Percentiles rank a stretch among this genome's conserved stretches.
Evolutionary conservation across 2,888 invertebrate species (phyloP).

Genomic region (Muschampia plurimacula): DNA sequence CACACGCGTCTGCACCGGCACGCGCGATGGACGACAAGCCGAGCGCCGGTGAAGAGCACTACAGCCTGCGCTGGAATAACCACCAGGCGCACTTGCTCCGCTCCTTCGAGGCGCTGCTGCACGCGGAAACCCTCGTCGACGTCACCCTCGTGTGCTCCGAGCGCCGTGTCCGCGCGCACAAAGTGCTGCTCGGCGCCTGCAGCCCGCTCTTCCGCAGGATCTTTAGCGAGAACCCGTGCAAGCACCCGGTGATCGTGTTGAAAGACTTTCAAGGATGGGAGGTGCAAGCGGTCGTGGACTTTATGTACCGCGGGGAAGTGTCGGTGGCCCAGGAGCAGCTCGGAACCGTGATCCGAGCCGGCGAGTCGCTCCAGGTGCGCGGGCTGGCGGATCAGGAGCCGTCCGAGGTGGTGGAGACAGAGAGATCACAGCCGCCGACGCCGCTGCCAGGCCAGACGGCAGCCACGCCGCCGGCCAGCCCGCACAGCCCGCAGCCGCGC

Average conservation of each 20-base stretch:
- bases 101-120: slow-evolving; percentile 95
- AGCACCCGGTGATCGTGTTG: slow-evolving; percentile 96
- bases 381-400: slow-evolving; percentile 90
- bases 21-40: slow-evolving; percentile 81
- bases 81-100: slow-evolving; percentile 95
- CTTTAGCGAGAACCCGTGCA: slow-evolving; percentile 96
- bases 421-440: too few relatives aligned
- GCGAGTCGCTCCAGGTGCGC: slow-evolving; percentile 94
- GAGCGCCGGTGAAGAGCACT: slow-evolving; percentile 89
- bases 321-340: slow-evolving; percentile 94
- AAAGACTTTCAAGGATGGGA: slow-evolving; percentile 96
- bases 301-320: slow-evolving; percentile 97
- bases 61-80: slow-evolving; percentile 97
- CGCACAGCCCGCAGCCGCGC: too few relatives aligned
- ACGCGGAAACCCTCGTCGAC: slow-evolving; percentile 94
- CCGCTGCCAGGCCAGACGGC: too few relatives aligned
- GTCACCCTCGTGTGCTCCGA: slow-evolving; percentile 96
- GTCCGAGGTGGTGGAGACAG: too few relatives aligned
- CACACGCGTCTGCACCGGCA: slow-evolving; percentile 72
- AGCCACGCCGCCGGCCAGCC: too few relatives aligned
- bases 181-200: slow-evolving; percentile 95
- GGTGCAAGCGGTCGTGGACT: slow-evolving; percentile 95
- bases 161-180: slow-evolving; percentile 94
- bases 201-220: slow-evolving; percentile 96
- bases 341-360: slow-evolving; percentile 93